These are phyloP conservation scores for Colletes gigas DNA, from an alignment of 1,140 invertebrate genomes.

Conservation along the genomic window DNA sequence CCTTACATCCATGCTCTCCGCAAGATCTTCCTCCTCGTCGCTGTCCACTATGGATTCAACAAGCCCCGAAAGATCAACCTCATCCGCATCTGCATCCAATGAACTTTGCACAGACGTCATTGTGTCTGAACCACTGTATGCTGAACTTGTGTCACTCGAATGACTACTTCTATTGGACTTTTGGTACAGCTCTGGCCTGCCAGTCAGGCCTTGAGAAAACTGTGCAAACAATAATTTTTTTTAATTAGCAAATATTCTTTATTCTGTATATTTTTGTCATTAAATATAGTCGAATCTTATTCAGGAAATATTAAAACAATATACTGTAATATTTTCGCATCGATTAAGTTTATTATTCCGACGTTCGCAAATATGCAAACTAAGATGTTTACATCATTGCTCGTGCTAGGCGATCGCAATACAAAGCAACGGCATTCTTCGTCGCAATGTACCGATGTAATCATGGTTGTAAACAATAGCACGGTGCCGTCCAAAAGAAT, in stretches of 20 bases:
- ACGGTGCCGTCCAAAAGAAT: constrained; percentile 10
- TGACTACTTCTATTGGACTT: constrained; percentile 93
- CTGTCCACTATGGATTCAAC: constrained; percentile 97
- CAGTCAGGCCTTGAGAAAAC: constrained; percentile 79
- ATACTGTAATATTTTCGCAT: neutral
- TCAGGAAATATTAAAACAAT: neutral
- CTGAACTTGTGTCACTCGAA: constrained; percentile 96
- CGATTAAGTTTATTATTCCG: neutral
- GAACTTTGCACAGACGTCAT: constrained; percentile 95
- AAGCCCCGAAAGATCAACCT: constrained; percentile 95
- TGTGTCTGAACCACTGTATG: constrained; percentile 97
- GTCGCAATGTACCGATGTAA: neutral
- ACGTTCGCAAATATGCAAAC: neutral
- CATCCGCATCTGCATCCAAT: constrained; percentile 90
- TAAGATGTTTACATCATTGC: constrained; percentile 9
- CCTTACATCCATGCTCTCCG: constrained; percentile 93
- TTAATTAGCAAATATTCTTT: neutral
- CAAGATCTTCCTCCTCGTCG: constrained; percentile 96
- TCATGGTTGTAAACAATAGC: constrained; percentile 26
- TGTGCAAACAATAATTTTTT: constrained; percentile 49
- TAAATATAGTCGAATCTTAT: neutral
- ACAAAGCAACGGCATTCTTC: constrained; percentile 5
- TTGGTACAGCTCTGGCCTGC: constrained; percentile 84
- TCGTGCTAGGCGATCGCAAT: neutral
- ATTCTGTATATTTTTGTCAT: neutral